These are phyloP conservation scores for Upupa epops DNA, from an alignment of 2,113 vertebrate genomes.

Conservation along the genomic window DNA sequence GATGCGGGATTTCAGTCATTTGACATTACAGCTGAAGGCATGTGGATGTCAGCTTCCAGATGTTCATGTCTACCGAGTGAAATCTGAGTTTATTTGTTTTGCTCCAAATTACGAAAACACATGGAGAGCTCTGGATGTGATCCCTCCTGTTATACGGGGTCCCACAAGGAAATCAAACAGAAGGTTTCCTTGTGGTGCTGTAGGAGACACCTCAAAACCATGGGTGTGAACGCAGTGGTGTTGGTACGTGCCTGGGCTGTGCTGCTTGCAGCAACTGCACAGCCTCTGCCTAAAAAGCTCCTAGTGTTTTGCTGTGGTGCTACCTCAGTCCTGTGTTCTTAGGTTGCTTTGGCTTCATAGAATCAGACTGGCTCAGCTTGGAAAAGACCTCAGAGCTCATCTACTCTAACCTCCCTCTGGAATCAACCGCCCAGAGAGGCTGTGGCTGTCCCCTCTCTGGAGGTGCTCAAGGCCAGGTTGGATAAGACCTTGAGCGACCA, in stretches of 20 bases:
- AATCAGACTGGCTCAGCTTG: no score
- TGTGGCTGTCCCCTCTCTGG: no score
- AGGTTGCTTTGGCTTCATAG: background rate
- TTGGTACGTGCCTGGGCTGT: background rate
- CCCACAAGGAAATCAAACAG: slow-evolving; percentile 15
- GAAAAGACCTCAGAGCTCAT: no score
- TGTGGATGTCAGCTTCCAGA: slow-evolving; percentile 66
- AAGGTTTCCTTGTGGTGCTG: slow-evolving; percentile 12
- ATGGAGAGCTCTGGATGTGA: slow-evolving; percentile 16
- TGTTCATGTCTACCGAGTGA: slow-evolving; percentile 46
- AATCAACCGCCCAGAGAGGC: no score
- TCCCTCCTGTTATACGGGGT: slow-evolving; percentile 24
- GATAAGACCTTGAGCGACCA: no score
- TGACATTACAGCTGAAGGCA: slow-evolving; percentile 55
- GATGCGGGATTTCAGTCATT: slow-evolving; percentile 40
- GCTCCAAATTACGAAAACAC: slow-evolving; percentile 34
- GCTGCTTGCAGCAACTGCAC: background rate
- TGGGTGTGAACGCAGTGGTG: background rate
- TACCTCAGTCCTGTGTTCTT: background rate
- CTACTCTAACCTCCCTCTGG: no score
- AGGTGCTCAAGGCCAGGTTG: no score
- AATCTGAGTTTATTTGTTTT: slow-evolving; percentile 56
- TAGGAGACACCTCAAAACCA: slow-evolving; percentile 4
- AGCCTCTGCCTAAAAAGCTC: background rate
- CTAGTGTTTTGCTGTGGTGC: background rate